Base-by-base conservation (phyloP, 2,797 vertebrate genomes). In the Thripadectes ignobilis region DNA sequence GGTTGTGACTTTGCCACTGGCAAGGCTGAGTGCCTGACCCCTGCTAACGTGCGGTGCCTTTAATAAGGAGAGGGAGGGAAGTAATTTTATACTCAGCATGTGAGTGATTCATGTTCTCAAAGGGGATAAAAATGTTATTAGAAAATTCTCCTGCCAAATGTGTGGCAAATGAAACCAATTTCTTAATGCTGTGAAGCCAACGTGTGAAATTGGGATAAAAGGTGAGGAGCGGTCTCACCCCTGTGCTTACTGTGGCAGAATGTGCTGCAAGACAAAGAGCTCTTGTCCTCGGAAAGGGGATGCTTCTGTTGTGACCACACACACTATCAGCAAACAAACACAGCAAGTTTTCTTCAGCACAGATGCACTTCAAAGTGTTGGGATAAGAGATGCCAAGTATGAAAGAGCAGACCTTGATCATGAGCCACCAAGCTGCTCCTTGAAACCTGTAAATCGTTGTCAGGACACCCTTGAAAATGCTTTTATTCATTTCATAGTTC, bases 61-160 rank as follows among this genome's bases (percentile, higher is more conserved):
- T 95, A 74, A 96, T 96, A 93, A 91, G 88, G 68, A 80, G 88
- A 97, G 74, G 61, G 72, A 82, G 88, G 93, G 90, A 96, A 96
- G 97, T 96, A 97, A 97, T 95, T 94, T 97, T 97, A 97, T 96
- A 95, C 96, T 88, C 85, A 65, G 85, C 57, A 6, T 96, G 96
- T 32, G 32, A 92, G 86, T 89, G 92, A 94, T 94, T 97, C 86
- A 89, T 92, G 91, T 93, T 95, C 96, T 95, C 94, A 93, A 92
- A 96, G 94, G 91, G 91, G 95, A 97, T 97, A 97, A 97, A 96
- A 97, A 94, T 54, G 91, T 96, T 96, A 97, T 97, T 97, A 96
- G 94, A 94, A 97, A 96, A 93, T 94, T 95, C 92, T 96, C 96
- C 68, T 95, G 95, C 89, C 92, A 91, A 97, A 97, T 90, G 94